Evolutionary conservation across 2,888 invertebrate species (phyloP), one percentile per base, ranked within the genome.

Genomic region (Caradrina kadenii): DNA sequence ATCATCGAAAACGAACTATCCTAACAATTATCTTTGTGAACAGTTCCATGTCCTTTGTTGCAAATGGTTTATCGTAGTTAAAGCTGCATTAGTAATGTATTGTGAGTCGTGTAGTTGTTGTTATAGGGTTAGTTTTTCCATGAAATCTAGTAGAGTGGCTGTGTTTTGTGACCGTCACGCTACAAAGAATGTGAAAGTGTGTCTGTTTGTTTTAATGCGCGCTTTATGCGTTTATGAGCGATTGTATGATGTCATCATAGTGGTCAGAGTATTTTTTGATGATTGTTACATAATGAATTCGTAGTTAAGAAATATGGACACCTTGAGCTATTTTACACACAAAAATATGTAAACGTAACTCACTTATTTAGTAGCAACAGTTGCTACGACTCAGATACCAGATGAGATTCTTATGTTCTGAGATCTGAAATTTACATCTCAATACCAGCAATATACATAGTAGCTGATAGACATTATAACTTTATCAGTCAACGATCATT

Each of bases 171-270:
- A 89, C 89, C 88, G 92, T 93, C 92, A 93, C 88, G 92, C 89
- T 76, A 89, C 82, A 83, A 76, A 84, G 88, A 89, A 90, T 91
- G 92, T 93, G 93, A 93, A 93, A 93, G 93, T 92, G 87, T 86
- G 75, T 80, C 74, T 73, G 74, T 83, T 86, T 85, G 79, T 84
- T 86, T 83, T 82, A 84, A 81, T 79, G 22, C 31, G 50, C 49
- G 72, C 63, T 76, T 67, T 73, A 81, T 64, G 73, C 65, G 58
- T 72, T 65, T 72, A 52, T 72, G 61, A 55, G 62, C 54, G 62
- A 76, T 67, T 67, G 60, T 68, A 55, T 68, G 55, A 78, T 68
- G 55, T 61, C 59, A 61, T 67, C 59, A 58, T 67, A 63, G 62
- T 66, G 56, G 52, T 67, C 65, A 53, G 69, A 67, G 48, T 67